Conservation (phyloP, 2,888 invertebrate species). For the Drosophila aldrichi region DNA sequence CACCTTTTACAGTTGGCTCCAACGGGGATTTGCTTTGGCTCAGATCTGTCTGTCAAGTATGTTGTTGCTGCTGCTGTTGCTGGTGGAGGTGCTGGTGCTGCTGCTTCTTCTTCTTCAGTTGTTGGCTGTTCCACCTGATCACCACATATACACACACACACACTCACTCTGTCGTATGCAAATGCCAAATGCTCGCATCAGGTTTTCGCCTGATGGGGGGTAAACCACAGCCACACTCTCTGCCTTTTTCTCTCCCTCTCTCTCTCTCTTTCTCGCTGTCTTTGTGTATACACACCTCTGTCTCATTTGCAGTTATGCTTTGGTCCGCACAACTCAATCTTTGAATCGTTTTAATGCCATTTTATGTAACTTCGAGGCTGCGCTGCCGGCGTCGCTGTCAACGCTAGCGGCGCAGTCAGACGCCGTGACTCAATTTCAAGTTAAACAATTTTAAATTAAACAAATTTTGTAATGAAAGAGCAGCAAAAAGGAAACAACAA, state of each 20-base stretch:
- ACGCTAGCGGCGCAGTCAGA: constrained; percentile 42
- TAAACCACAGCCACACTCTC: neutral
- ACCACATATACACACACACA: constrained; percentile 20
- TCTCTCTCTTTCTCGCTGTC: neutral
- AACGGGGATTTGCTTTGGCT: constrained; percentile 30
- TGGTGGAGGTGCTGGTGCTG: neutral
- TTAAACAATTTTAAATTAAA: constrained; percentile 79
- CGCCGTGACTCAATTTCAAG: constrained; percentile 75
- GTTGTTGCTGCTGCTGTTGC: constrained; percentile 9
- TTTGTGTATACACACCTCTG: neutral
- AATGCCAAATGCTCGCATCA: constrained; percentile 74
- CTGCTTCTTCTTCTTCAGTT: constrained; percentile 16
- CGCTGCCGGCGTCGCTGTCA: constrained; percentile 40
- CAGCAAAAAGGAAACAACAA: constrained; percentile 56
- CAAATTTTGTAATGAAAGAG: constrained; percentile 78
- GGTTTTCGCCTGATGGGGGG: constrained; percentile 55
- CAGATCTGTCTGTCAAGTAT: constrained; percentile 46
- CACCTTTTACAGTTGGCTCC: constrained; percentile 63
- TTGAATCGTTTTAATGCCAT: constrained; percentile 76
- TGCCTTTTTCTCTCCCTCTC: neutral
- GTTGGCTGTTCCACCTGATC: constrained; percentile 59
- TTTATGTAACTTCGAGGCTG: constrained; percentile 76
- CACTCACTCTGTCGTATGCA: constrained; percentile 55
- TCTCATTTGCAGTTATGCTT: constrained; percentile 39
- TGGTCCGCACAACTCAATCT: constrained; percentile 65